Base-by-base conservation (phyloP, 92 coral and sea anemone genomes). In the Phenganax stokvisi region DNA sequence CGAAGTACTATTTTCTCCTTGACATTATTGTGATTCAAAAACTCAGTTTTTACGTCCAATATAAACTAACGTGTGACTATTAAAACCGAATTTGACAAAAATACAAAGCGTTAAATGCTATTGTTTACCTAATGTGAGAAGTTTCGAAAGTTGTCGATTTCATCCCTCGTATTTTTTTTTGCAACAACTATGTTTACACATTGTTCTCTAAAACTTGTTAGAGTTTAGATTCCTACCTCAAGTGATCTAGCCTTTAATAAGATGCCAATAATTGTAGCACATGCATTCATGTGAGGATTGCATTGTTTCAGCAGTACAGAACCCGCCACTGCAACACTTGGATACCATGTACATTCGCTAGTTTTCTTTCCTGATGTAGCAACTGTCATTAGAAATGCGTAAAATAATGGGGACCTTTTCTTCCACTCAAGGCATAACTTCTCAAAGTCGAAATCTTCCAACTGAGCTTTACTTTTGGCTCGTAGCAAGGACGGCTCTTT, bases 281-380 rank as follows among this genome's bases (percentile, higher is more conserved):
- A 68, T 12, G 84, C 86, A 75, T 88, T 81, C 89, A 90, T 87
- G 27, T 90, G 69, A 15, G 58, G 28, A 80, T 83, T 85, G 82
- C 86, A 83, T 65, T 90, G 91, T 56, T 90, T 90, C 74, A 90
- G 77, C 11, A 90, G 85, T 25, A 88, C 61, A 11, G 90, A 90
- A 11, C 93, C 89, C 9, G 94, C 88, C 10, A 90, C 86, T 13
- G 88, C 87, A 12, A 85, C 61, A 71, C 90, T 79, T 69, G 77
- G 83, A 71, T 85, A 60, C 87, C 85, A 84, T 7, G 85, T 71
- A 17, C 15, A 53, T 30, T 59, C 37, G 60, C 67, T 83, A 12
- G 66, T 83, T 25, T 0, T 79, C 61, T 71, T 56, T 81, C 47
- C 47, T 5, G 56, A 1, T 51, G 11, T 16, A 8, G 85, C 69